Base-by-base conservation (phyloP, 2,797 vertebrate genomes). In the Hafferia zeledoni region DNA sequence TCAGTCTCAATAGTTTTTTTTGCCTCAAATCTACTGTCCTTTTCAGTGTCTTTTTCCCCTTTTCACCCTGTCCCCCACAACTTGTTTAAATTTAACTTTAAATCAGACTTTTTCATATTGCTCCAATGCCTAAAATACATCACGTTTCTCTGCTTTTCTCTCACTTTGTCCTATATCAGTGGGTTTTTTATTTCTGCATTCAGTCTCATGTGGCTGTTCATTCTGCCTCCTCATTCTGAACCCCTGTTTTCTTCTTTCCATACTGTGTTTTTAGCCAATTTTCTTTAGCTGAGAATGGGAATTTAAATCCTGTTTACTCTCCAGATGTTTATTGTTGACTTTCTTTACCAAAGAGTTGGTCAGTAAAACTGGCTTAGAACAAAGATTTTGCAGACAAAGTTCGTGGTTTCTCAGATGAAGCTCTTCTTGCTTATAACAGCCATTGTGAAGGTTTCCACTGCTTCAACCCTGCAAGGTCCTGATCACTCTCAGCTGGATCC, bases 61-160 rank as follows among this genome's bases (percentile, higher is more conserved):
- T 75, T 27, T 49, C 4, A 5, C n/a, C 12, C 20, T 2, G 5
- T 8, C 8, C 4, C 3, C 33, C 3, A 3, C 10, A 56, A 5
- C 43, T 49, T 41, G 25, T 64, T 67, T 67, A 76, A 89, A 55
- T 8, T 27, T 68, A 41, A 25, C 11, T 57, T 77, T 64, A 64
- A 71, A 52, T 6, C 4, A 53, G 14, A 59, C 11, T 46, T 88
- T 41, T 83, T 55, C 43, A 47, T 57, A 27, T 10, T 64, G 14
- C 3, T 19, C 20, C 25, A 81, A 30, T 15, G 15, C 4, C 13
- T 10, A 10, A 86, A 81, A 37, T 28, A 76, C 10, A 90, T 44
- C 31, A 39, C 3, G 55, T 44, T 18, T 53, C 39, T 87, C n/a
- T 33, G 8, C 20, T 31, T 41, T 77, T 28, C 31, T 92, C 33